Evolutionary conservation across 2,113 vertebrate genomes (phyloP).

Genomic region (Strigops habroptila): DNA sequence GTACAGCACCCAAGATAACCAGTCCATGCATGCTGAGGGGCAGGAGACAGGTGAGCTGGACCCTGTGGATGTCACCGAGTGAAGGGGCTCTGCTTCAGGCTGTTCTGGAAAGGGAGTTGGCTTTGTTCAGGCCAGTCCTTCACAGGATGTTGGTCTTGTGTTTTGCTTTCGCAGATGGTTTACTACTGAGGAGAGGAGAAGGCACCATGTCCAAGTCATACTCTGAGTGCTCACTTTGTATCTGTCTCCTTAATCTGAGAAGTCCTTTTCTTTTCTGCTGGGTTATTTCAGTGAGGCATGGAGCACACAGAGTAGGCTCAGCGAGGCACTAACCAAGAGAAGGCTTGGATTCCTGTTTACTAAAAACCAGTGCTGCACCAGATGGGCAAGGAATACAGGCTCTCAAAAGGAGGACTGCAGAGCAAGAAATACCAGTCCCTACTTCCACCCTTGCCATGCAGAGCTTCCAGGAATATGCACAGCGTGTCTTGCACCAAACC

Average conservation of each 20-base stretch:
- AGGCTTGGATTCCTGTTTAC: not conserved
- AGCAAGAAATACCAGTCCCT: not conserved
- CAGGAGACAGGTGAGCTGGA: not conserved
- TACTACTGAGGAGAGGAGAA: slow-evolving; percentile 11
- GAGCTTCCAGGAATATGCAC: not conserved
- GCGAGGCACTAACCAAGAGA: not conserved
- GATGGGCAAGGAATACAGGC: not conserved
- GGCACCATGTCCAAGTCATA: not conserved
- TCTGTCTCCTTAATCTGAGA: not conserved
- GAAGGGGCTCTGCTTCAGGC: not conserved
- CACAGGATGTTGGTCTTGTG: not conserved
- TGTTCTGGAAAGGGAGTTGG: not conserved
- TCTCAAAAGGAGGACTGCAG: not conserved
- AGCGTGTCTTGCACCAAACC: not conserved
- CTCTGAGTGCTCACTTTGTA: not conserved
- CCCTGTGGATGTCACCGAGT: not conserved
- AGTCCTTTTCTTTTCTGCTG: slow-evolving; percentile 16
- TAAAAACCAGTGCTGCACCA: not conserved
- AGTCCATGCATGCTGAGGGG: not conserved
- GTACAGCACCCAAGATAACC: fast-evolving
- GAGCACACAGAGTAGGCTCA: not conserved
- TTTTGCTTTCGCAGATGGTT: slow-evolving; percentile 33
- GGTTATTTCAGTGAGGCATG: slow-evolving; percentile 20
- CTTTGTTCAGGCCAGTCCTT: not conserved
- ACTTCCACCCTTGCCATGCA: not conserved